Percentiles rank a stretch among this genome's conserved stretches.
Conservation (phyloP, 2,113 vertebrate species). For the Sialia sialis region DNA sequence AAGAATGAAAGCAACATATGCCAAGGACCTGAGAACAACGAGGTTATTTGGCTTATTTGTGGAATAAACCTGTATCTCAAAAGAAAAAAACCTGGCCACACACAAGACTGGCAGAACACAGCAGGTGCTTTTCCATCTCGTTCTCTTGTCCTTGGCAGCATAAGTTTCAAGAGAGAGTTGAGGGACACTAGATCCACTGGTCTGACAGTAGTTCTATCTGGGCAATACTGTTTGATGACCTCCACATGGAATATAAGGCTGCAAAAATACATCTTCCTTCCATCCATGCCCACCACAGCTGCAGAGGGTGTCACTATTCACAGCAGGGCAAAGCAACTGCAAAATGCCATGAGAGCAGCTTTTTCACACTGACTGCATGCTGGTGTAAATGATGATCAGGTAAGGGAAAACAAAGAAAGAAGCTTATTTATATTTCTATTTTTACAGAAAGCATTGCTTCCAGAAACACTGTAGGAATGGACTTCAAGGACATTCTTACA, state of each 20-base stretch:
- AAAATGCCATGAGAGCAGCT: not conserved
- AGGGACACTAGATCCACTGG: not conserved
- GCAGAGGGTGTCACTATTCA: not conserved
- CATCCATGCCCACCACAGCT: not conserved
- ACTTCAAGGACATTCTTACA: not conserved
- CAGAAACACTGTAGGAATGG: not conserved
- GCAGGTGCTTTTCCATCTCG: not conserved
- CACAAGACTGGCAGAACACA: not conserved
- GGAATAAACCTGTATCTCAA: not conserved
- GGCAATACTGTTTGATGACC: not conserved
- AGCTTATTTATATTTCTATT: not conserved
- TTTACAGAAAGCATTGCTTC: not conserved
- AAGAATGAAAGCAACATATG: not conserved
- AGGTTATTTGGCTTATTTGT: not conserved
- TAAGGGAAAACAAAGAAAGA: not conserved
- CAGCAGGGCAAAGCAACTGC: not conserved
- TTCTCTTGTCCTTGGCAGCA: not conserved
- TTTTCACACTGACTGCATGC: not conserved
- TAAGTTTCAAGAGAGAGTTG: not conserved
- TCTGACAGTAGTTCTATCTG: not conserved
- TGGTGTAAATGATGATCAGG: not conserved
- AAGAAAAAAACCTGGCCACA: not conserved
- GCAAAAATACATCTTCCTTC: not conserved
- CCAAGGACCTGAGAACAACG: not conserved
- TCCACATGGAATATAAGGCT: not conserved